These are phyloP conservation scores for Drosophila algonquin DNA, from an alignment of 2,888 invertebrate genomes.

Conservation along the genomic window DNA sequence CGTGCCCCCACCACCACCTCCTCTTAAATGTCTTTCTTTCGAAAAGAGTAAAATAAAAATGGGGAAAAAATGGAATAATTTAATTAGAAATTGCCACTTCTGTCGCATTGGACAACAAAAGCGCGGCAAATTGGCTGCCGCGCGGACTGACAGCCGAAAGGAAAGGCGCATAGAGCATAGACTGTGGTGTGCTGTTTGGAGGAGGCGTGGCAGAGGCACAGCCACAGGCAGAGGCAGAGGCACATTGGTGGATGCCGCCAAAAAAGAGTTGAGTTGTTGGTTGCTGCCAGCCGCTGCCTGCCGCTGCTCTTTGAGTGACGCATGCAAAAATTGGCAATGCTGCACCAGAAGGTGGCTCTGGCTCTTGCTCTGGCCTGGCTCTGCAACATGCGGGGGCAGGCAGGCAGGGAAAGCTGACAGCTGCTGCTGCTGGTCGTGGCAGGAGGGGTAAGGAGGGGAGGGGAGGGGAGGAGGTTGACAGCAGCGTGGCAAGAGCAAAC, in stretches of 20 bases:
- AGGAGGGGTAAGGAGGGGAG: not conserved
- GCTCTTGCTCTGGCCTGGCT: not conserved
- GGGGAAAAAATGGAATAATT: slow-evolving; percentile 74
- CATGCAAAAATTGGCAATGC: slow-evolving; percentile 70
- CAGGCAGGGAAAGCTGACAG: slow-evolving; percentile 53
- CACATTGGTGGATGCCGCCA: not conserved
- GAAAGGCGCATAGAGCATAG: slow-evolving; percentile 5
- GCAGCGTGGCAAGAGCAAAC: slow-evolving; percentile 54
- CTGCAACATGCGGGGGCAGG: not conserved
- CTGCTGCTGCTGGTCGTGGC: slow-evolving; percentile 44
- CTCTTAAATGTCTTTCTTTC: slow-evolving; percentile 11
- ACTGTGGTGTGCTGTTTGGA: not conserved
- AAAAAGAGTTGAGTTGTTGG: slow-evolving; percentile 59
- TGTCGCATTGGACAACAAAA: slow-evolving; percentile 74
- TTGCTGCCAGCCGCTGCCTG: slow-evolving; percentile 41
- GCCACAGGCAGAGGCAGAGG: too few relatives aligned
- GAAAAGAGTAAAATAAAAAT: slow-evolving; percentile 9
- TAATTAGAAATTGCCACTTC: slow-evolving; percentile 78
- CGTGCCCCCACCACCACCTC: slow-evolving; percentile 2
- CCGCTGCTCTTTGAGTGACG: slow-evolving; percentile 61
- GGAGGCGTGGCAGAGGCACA: slow-evolving; percentile 3
- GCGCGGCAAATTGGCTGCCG: slow-evolving; percentile 72
- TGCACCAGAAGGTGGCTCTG: slow-evolving; percentile 28
- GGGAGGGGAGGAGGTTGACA: slow-evolving; percentile 17
- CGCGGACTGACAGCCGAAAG: slow-evolving; percentile 37